These are phyloP conservation scores for Sakesphorus luctuosus DNA, from an alignment of 2,113 vertebrate genomes.

Conservation along the genomic window DNA sequence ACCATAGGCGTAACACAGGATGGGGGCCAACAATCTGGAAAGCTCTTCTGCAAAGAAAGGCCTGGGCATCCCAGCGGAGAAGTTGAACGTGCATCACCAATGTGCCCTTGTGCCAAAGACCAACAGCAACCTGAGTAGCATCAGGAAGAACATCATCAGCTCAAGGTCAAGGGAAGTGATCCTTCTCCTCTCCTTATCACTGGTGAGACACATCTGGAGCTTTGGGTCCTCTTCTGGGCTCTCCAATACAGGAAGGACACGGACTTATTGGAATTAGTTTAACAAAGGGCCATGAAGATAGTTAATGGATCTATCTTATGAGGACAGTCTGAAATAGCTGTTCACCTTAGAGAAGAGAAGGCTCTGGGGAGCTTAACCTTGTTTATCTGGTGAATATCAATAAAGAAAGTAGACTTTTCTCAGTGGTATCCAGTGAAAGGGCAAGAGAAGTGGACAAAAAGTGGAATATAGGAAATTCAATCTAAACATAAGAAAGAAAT, in stretches of 20 bases:
- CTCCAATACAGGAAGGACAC: neutral
- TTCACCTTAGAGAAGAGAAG: neutral
- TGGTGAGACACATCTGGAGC: neutral
- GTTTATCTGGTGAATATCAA: neutral
- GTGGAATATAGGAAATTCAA: neutral
- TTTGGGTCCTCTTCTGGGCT: neutral
- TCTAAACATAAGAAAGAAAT: neutral
- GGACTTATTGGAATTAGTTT: neutral
- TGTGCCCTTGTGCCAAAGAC: neutral
- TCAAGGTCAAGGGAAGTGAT: neutral
- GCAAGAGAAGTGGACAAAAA: neutral
- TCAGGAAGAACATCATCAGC: neutral
- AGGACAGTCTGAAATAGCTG: neutral
- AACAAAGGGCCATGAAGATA: neutral
- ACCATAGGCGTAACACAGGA: accelerated
- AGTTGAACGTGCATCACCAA: neutral
- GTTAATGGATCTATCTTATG: neutral
- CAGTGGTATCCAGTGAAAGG: neutral
- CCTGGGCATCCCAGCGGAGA: neutral
- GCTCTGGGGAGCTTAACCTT: neutral
- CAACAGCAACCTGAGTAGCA: neutral
- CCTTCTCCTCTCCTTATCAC: neutral
- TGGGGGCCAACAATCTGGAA: neutral
- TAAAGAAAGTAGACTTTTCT: neutral
- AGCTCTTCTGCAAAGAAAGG: neutral